Conservation (phyloP, 2,888 invertebrate species). For the Dione juno region DNA sequence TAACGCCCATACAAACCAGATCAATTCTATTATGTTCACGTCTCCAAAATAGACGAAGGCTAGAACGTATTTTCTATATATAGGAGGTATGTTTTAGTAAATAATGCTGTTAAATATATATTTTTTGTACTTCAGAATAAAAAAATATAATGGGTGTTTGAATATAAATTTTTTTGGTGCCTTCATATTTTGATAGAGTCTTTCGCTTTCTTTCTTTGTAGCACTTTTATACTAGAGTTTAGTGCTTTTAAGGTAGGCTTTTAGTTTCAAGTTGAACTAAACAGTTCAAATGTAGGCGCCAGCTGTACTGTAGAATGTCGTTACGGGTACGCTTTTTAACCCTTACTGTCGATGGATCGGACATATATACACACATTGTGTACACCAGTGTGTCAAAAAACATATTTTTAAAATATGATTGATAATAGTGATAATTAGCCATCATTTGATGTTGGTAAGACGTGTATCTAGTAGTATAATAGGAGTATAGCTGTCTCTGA, state of each 20-base stretch:
- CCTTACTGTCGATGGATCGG: neutral
- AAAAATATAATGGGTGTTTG: too few species aligned
- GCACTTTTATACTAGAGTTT: constrained; percentile 2
- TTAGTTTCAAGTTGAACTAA: constrained; percentile 14
- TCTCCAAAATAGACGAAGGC: constrained; percentile 31
- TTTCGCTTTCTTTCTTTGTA: neutral
- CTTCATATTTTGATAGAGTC: neutral
- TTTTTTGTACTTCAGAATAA: too few species aligned
- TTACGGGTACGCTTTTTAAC: neutral
- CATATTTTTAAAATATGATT: too few species aligned
- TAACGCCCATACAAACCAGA: constrained; percentile 27
- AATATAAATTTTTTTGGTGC: neutral
- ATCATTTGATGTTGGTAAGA: too few species aligned
- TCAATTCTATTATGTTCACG: constrained; percentile 10
- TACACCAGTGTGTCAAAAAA: too few species aligned
- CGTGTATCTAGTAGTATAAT: too few species aligned
- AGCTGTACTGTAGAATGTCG: neutral
- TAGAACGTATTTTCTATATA: neutral
- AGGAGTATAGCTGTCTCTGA: too few species aligned
- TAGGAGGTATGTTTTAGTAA: neutral
- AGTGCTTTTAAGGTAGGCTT: constrained; percentile 8
- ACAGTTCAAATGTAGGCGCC: neutral
- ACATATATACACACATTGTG: too few species aligned
- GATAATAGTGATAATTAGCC: too few species aligned
- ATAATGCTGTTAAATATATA: constrained; percentile 1